Conservation (phyloP, 2,797 vertebrate species). For the Sardinella longiceps region DNA sequence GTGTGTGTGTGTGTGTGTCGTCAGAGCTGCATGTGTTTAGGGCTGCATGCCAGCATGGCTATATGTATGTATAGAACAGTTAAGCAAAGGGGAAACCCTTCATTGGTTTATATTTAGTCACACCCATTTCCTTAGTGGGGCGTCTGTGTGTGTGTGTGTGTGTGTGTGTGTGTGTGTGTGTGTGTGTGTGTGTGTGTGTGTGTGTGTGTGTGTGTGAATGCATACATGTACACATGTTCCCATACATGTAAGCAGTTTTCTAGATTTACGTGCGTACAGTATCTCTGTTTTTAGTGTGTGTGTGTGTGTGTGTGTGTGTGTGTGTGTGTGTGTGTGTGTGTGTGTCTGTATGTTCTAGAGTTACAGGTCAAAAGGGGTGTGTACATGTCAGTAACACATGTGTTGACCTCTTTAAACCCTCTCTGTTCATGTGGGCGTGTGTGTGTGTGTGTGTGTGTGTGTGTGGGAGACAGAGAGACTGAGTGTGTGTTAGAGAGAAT, state of each 20-base stretch:
- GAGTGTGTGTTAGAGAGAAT: no score
- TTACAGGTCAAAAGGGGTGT: neutral
- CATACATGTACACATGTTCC: no score
- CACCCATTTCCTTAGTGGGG: neutral
- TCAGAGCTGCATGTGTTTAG: constrained; percentile 25
- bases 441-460: neutral
- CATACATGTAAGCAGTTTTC: neutral
- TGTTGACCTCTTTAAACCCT: neutral
- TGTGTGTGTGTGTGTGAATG: neutral
- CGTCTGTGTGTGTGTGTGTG: constrained; percentile 33
- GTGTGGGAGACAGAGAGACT: neutral
- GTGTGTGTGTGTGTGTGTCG: constrained; percentile 8
- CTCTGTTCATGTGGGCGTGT: neutral
- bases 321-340: neutral
- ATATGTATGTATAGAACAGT: neutral
- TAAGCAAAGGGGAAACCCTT: neutral
- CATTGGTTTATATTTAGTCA: neutral
- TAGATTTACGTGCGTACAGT: neutral
- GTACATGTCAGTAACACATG: neutral
- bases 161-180: constrained; percentile 8
- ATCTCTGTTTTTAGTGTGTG: neutral
- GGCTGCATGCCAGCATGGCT: neutral
- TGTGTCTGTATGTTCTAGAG: constrained; percentile 4
- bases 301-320: neutral
- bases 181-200: neutral